Evolutionary conservation across 2,888 invertebrate species (phyloP).

Genomic region (Troilus luridus): DNA sequence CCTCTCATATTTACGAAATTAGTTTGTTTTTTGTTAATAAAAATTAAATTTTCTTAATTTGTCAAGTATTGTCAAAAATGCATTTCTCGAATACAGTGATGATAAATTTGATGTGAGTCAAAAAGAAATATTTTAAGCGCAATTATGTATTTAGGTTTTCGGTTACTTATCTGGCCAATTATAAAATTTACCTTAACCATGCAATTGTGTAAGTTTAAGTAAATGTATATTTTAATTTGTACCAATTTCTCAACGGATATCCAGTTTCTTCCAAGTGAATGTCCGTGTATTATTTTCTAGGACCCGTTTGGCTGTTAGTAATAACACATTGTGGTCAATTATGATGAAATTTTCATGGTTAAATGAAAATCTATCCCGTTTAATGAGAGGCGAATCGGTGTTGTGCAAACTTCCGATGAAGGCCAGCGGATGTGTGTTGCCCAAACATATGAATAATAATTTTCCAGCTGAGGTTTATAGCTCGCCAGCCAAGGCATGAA

Average conservation of each 20-base stretch:
- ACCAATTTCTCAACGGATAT: neutral
- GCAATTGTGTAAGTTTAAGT: no score
- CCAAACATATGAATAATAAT: neutral
- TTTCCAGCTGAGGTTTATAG: neutral
- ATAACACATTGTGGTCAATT: neutral
- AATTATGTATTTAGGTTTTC: neutral
- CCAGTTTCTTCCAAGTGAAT: neutral
- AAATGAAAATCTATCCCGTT: neutral
- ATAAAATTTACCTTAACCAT: no score
- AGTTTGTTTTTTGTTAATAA: no score
- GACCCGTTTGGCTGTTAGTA: neutral
- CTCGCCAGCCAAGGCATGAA: neutral
- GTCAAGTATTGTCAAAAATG: no score
- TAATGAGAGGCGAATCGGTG: neutral
- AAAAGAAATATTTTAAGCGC: neutral
- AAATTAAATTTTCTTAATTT: no score
- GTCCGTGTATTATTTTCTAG: neutral
- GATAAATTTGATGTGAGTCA: neutral
- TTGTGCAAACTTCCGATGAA: neutral
- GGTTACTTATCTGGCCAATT: neutral
- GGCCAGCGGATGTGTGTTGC: constrained; percentile 9
- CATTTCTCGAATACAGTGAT: neutral
- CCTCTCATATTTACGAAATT: no score
- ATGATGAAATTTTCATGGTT: constrained; percentile 9
- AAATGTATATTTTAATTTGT: no score